Base-by-base conservation (phyloP, 2,797 vertebrate species). In the Crenuchus spilurus region DNA sequence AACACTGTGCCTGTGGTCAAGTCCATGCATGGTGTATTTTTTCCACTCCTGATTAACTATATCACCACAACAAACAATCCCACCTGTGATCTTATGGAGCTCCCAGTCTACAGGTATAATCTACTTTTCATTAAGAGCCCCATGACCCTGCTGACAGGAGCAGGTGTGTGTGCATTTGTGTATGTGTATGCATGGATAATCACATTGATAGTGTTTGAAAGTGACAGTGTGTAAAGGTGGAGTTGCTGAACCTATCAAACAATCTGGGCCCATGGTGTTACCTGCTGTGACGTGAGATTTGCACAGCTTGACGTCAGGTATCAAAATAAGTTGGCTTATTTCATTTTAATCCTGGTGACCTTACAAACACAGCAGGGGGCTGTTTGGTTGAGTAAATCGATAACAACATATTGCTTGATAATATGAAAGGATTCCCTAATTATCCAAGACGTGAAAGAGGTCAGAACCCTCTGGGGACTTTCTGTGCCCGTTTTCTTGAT, bases 111-210 rank as follows among this genome's bases (percentile, higher is more conserved):
- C 65, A 49, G 77, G 80, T 76, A 76, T 79, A 76, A 79, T 82
- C 80, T 74, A 76, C 60, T 82, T 78, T 81, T 76, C 73, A 81
- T 81, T 76, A 79, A 55, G 63, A 66, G 60, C 26, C 70, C 20
- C 52, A 33, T 2, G 26, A 52, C 65, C 66, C 70, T 67, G 76
- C 70, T 74, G 74, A 66, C 62, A 70, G 63, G 70, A 76, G 62
- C 80, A 82, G 80, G 80, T 79, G 76, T 73, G 51, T 24, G 42
- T 55, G 46, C 16, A 57, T 33, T 6, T 78, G 75, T 75, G 48
- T 20, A 48, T 52, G 52, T 31, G 68, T 31, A 30, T 28, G 28
- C 26, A 9, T 14, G 64, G 7, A 24, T 42, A 74, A 33, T 73
- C 70, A 62, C 37, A 60, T n/a, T 16, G 66, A 44, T 41, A 73